Evolutionary conservation across 2,888 invertebrate species (phyloP), one percentile per base, ranked within the genome.

Genomic region (Imbricaverruca yamaguchii): DNA sequence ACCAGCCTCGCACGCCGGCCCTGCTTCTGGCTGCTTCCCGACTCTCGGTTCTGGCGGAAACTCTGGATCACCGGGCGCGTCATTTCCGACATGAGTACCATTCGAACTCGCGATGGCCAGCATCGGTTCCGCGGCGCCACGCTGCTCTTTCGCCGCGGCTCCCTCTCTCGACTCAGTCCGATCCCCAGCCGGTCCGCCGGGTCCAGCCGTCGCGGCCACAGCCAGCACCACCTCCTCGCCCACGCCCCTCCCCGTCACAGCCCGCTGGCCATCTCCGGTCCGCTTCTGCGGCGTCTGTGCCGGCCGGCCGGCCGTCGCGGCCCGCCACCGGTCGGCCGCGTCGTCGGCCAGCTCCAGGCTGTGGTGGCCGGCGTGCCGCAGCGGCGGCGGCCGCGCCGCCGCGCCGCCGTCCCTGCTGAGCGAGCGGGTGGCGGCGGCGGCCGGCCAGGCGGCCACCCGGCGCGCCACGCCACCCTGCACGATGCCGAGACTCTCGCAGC

Each of bases 381-480:
- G n/a, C n/a, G 74, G 74, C 18, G 25, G 6, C 55, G 53, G 55
- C 53, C 74, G 53, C 10, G 21, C 23, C 21, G 74, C 23, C 53
- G 74, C 53, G 53, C 23, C 74, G 21, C 53, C 21, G 11, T 55
- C 74, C 21, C 55, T 18, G 21, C 53, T 55, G 10, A 53, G 55
- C 0, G 55, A n/a, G 18, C 74, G 74, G 0, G 74, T 74, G 9
- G 21, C 53, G 21, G 7, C 12, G 18, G 74, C 9, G 21, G 21
- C 55, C 21, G 7, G 55, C 21, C 12, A 74, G 53, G 53, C 53
- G 18, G 15, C 10, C 6, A 55, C 11, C 8, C 74, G 74, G 55
- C 18, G 74, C 53, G 74, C 74, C 74, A 74, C 74, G 18, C 74
- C 74, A 4, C 74, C 74, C 74, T 74, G 74, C 21, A 74, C 74